These are phyloP conservation scores for Anthopleura xanthogrammica DNA, from an alignment of 92 coral and sea anemone genomes.

Conservation along the genomic window DNA sequence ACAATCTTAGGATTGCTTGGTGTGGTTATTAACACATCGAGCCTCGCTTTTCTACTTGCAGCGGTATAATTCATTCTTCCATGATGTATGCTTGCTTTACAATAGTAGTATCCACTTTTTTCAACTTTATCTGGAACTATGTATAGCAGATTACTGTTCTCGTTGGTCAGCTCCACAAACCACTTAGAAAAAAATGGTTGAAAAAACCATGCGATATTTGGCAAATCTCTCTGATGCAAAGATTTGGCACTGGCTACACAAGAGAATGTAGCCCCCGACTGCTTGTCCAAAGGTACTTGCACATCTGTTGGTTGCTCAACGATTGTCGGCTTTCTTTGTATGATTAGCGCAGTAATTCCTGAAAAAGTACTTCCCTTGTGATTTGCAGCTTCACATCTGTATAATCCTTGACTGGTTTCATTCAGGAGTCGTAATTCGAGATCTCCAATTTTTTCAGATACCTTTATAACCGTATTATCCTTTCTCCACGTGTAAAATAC, in stretches of 20 bases:
- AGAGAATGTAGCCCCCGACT: constrained; percentile 15
- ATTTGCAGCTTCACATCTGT: constrained; percentile 46
- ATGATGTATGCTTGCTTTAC: constrained; percentile 34
- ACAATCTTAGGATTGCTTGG: constrained; percentile 29
- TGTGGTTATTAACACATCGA: constrained; percentile 28
- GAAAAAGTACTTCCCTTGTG: constrained; percentile 42
- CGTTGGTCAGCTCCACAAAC: constrained; percentile 18
- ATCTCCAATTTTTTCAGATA: constrained; percentile 22
- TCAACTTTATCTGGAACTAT: constrained; percentile 21
- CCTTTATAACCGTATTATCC: constrained; percentile 17
- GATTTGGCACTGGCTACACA: constrained; percentile 49
- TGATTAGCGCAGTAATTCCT: constrained; percentile 20
- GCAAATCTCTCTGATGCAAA: neutral
- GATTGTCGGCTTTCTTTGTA: constrained; percentile 34
- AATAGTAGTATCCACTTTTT: constrained; percentile 46
- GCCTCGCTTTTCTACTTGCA: constrained; percentile 35
- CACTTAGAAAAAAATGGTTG: constrained; percentile 24
- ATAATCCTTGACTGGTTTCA: constrained; percentile 30
- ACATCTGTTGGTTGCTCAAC: constrained; percentile 29
- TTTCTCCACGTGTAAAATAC: constrained; percentile 44
- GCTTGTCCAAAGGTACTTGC: constrained; percentile 6
- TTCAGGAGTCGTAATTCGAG: constrained; percentile 15
- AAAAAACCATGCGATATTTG: constrained; percentile 42
- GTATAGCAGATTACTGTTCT: constrained; percentile 28
- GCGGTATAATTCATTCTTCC: constrained; percentile 7